phyloP scores from a whole-genome alignment of 1,140 invertebrate species.

The Atta cephalotes region DNA sequence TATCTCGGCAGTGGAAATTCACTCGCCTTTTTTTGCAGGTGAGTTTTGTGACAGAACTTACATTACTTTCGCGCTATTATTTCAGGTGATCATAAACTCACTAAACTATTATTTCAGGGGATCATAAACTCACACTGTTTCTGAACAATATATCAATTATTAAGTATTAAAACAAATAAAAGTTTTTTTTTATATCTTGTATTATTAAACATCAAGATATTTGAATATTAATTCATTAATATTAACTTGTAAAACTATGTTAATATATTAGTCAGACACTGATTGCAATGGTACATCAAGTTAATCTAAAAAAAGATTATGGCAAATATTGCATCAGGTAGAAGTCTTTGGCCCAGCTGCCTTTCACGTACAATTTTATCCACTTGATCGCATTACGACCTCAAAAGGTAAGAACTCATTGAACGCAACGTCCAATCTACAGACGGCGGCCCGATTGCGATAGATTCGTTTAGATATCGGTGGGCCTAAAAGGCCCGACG shows the following conservation, averaged over 20 bases:
- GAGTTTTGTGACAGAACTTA: neutral
- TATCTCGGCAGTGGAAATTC: slow-evolving; percentile 72
- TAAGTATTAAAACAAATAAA: neutral
- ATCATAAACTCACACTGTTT: slow-evolving; percentile 10
- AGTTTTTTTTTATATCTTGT: neutral
- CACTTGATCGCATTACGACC: slow-evolving; percentile 63
- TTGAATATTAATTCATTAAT: neutral
- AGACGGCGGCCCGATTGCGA: slow-evolving; percentile 13
- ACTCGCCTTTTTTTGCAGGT: slow-evolving; percentile 54
- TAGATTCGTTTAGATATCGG: slow-evolving; percentile 58
- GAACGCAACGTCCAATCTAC: slow-evolving; percentile 53
- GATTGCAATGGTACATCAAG: neutral
- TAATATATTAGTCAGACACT: slow-evolving; percentile 10
- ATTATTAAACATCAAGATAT: slow-evolving; percentile 1
- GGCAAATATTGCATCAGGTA: slow-evolving; percentile 63
- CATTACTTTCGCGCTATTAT: slow-evolving; percentile 7
- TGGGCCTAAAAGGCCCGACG: neutral
- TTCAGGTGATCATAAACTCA: slow-evolving; percentile 24
- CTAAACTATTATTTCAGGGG: slow-evolving; percentile 15
- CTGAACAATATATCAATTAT: neutral
- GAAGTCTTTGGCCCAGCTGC: slow-evolving; percentile 41
- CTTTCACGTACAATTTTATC: slow-evolving; percentile 67
- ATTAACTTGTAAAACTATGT: neutral
- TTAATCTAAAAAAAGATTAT: slow-evolving; percentile 42
- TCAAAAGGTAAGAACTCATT: slow-evolving; percentile 69